Evolutionary conservation across 2,888 invertebrate genomes (phyloP).

Genomic region (Shargacucullia verbasci): DNA sequence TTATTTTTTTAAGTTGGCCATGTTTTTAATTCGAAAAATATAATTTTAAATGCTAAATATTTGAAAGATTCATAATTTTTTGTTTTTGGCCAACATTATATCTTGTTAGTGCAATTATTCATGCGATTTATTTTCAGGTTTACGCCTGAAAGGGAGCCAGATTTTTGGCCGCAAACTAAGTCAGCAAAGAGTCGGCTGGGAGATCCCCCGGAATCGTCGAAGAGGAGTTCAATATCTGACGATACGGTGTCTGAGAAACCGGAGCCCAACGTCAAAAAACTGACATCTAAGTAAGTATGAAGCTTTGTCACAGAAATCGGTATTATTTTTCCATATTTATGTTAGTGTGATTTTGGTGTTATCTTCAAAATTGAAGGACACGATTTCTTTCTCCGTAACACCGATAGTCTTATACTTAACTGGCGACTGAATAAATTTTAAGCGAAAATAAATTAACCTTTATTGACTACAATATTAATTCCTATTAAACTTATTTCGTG

Average conservation of each 20-base stretch:
- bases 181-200: constrained; percentile 73
- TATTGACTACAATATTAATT: too few relatives aligned
- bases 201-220: constrained; percentile 58
- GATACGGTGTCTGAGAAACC: constrained; percentile 63
- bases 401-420: too few relatives aligned
- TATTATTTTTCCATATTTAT: too few relatives aligned
- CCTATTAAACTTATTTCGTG: too few relatives aligned
- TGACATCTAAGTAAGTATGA: constrained; percentile 71
- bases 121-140: constrained; percentile 69
- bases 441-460: too few relatives aligned
- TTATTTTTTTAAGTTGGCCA: constrained; percentile 38
- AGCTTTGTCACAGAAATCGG: background rate
- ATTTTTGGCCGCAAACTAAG: constrained; percentile 63
- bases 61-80: background rate
- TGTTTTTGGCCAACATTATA: constrained; percentile 8
- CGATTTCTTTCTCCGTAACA: too few relatives aligned
- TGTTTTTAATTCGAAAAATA: constrained; percentile 27
- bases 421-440: too few relatives aligned
- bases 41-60: background rate
- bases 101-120: constrained; percentile 2
- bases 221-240: constrained; percentile 63
- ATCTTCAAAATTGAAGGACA: too few relatives aligned
- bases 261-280: constrained; percentile 66
- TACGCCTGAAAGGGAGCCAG: constrained; percentile 80
- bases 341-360: too few relatives aligned